These are phyloP conservation scores for Terrapene triunguis DNA, from an alignment of 2,113 vertebrate species.

Conservation along the genomic window DNA sequence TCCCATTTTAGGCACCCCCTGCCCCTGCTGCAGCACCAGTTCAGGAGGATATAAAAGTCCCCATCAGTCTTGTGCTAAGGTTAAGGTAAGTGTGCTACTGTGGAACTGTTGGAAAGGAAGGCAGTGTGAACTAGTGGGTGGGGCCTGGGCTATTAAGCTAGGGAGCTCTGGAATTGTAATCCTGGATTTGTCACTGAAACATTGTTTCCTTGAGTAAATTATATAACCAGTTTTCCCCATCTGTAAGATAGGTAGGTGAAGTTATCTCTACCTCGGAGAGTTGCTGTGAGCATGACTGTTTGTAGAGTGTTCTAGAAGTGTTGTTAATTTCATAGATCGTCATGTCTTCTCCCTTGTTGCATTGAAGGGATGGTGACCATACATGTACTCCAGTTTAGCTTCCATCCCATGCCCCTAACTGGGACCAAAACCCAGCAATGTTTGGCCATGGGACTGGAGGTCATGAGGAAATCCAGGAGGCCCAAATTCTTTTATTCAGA, in stretches of 20 bases:
- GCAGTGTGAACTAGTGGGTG: not conserved
- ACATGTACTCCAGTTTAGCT: not conserved
- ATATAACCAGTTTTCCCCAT: not conserved
- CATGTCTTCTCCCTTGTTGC: not conserved
- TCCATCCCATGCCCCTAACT: not conserved
- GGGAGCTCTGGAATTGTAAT: not conserved
- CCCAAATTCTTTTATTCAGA: not conserved
- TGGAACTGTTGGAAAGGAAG: not conserved
- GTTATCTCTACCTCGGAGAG: not conserved
- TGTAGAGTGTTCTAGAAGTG: not conserved
- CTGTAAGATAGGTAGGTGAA: not conserved
- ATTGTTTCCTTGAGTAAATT: not conserved
- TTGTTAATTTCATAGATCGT: not conserved
- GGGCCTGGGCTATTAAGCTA: not conserved
- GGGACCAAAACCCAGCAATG: not conserved
- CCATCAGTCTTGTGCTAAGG: constrained; percentile 95
- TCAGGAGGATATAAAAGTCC: constrained; percentile 82
- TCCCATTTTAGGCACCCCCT: constrained; percentile 75
- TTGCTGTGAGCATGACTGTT: not conserved
- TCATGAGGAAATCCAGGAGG: not conserved
- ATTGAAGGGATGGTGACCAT: not conserved
- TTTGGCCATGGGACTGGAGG: not conserved
- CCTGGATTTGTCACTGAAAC: not conserved
- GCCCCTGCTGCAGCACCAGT: constrained; percentile 69
- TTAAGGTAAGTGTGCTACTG: constrained; percentile 86